A percentile compares a stretch with the other conserved stretches of the same genome.
Evolutionary conservation across 2,888 invertebrate species (phyloP).

Genomic region (Caenorhabditis wallacei): DNA sequence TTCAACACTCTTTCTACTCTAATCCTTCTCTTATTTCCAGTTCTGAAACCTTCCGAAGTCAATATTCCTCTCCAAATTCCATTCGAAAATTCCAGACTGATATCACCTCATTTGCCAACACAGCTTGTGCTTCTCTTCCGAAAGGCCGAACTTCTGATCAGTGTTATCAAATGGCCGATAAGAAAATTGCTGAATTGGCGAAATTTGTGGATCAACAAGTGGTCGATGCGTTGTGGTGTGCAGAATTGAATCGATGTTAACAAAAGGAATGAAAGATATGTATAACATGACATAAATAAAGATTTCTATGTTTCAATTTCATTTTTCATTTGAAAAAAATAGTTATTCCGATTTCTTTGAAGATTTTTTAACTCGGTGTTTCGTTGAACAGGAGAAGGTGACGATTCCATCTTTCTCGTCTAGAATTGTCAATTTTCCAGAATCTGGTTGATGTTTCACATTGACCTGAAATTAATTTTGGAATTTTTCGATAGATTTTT

Average conservation of each 20-base stretch:
- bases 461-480: conserved; percentile 13
- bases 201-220: conserved; percentile 80
- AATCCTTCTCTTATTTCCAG: too few species aligned
- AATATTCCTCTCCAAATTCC: too few species aligned
- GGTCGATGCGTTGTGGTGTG: conserved; percentile 79
- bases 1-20: too few species aligned
- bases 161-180: conserved; percentile 78
- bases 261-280: not conserved
- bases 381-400: conserved; percentile 35
- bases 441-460: conserved; percentile 46
- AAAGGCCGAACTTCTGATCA: conserved; percentile 72
- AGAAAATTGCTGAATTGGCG: conserved; percentile 77
- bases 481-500: not conserved
- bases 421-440: conserved; percentile 45
- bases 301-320: conserved; percentile 1
- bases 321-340: not conserved
- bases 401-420: conserved; percentile 41
- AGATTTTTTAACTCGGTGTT: conserved; percentile 25
- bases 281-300: conserved; percentile 19
- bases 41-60: too few species aligned
- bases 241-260: conserved; percentile 77
- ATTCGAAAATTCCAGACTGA: conserved; percentile 78
- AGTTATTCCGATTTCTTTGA: conserved; percentile 5
- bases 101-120: conserved; percentile 77
- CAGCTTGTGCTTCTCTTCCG: conserved; percentile 70